Base-by-base conservation (phyloP, 2,797 vertebrate genomes). In the Melanotaenia boesemani region DNA sequence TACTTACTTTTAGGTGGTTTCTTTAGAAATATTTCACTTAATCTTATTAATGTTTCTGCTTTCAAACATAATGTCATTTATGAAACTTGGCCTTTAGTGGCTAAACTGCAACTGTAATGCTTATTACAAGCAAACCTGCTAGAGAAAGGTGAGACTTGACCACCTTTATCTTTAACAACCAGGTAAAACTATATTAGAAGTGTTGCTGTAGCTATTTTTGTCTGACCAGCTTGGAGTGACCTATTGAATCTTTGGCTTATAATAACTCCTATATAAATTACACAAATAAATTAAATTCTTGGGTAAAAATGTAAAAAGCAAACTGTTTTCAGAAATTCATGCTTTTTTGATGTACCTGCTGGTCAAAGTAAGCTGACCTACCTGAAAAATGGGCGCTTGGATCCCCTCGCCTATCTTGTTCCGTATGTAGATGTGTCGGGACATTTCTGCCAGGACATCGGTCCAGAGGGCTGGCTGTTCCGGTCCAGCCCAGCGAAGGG, bases 351-450 rank as follows among this genome's bases (percentile, higher is more conserved):
- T 10, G 41, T 44, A 44, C 41, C 41, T 44, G 41, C 41, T 41
- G 9, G 10, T 22, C 41, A 0, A 50, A 52, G 22, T 8, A 34
- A 16, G 15, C 60, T 44, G 5, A 71, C 77, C 81, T 73, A 97
- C 96, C 95, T 97, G 96, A 54, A 96, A 94, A 85, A 96, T 91
- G 71, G 97, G 96, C 83, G 96, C 95, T 75, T 92, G 95, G 91
- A 94, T 95, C 68, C 95, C 94, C 84, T 97, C 96, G 0, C 95
- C 95, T 15, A 96, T 92, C 89, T 95, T 96, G 91, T 96, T 96
- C 82, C 95, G 94, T 72, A 95, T 95, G 92, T 94, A 95, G 81
- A 97, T 96, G 90, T 96, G 95, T 65, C 95, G 94, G 76, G 96
- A 97, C 96, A 97, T 96, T 86, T 96, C 94, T 72, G 94, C 89